phyloP scores from a whole-genome alignment of 1,140 invertebrate genomes.

The Temnothorax nylanderi region DNA sequence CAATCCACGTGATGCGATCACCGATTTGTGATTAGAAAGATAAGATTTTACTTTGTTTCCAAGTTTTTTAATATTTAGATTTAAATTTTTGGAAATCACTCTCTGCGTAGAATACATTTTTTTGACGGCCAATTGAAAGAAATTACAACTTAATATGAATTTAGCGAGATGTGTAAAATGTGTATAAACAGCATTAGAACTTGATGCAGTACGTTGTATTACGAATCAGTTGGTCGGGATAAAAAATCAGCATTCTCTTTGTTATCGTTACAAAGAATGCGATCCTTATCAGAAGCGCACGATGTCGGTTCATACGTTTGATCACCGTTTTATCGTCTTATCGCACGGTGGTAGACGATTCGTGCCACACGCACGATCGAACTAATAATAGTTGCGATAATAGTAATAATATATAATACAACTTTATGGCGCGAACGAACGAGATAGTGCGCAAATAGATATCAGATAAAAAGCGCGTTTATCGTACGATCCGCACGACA shows the following conservation, averaged over 20 bases:
- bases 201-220: neutral
- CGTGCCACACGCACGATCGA: conserved; percentile 20
- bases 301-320: conserved; percentile 25
- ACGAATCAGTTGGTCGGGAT: conserved; percentile 22
- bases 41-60: neutral
- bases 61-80: neutral
- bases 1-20: neutral
- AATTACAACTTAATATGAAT: neutral
- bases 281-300: conserved; percentile 48
- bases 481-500: neutral
- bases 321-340: conserved; percentile 45
- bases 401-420: conserved; percentile 59
- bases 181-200: neutral
- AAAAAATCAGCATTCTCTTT: conserved; percentile 48
- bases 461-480: conserved; percentile 7
- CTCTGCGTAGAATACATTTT: neutral
- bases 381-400: conserved; percentile 59
- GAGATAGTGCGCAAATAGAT: conserved; percentile 42
- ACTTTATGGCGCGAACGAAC: conserved; percentile 30
- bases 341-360: conserved; percentile 28
- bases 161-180: neutral
- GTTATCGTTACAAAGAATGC: conserved; percentile 22
- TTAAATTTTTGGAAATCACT: neutral
- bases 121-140: neutral
- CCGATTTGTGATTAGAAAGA: conserved; percentile 1